These are phyloP conservation scores for Tetropium fuscum DNA, from an alignment of 2,888 invertebrate genomes.

Conservation along the genomic window DNA sequence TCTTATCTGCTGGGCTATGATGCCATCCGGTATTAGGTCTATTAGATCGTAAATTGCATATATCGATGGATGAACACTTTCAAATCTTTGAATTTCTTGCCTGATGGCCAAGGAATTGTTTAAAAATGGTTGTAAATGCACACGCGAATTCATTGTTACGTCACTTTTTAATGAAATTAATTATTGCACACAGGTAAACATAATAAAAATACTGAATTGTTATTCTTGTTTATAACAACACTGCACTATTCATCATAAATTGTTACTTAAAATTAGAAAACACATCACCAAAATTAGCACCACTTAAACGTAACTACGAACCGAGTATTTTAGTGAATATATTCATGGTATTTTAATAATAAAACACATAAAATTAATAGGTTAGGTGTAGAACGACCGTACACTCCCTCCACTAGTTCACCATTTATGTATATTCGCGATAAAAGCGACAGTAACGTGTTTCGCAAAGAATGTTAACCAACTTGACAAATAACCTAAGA, in stretches of 20 bases:
- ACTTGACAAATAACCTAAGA: neutral
- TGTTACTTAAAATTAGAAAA: conserved; percentile 20
- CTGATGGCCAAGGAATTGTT: conserved; percentile 91
- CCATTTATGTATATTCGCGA: conserved; percentile 47
- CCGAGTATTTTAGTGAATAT: conserved; percentile 25
- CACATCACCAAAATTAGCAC: conserved; percentile 26
- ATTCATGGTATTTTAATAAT: conserved; percentile 40
- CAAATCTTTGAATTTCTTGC: conserved; percentile 98
- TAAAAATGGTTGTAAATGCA: conserved; percentile 77
- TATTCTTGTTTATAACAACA: conserved; percentile 42
- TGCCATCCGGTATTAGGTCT: conserved; percentile 91
- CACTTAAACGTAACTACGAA: conserved; percentile 18
- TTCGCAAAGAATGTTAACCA: conserved; percentile 31
- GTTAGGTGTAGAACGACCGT: conserved; percentile 57
- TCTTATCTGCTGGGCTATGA: conserved; percentile 94
- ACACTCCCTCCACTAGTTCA: conserved; percentile 57
- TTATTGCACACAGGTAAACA: conserved; percentile 35
- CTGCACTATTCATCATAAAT: conserved; percentile 17
- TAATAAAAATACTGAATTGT: conserved; percentile 39
- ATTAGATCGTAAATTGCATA: conserved; percentile 99
- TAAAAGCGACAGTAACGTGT: conserved; percentile 31
- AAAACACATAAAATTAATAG: conserved; percentile 52
- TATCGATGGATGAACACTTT: conserved; percentile 99
- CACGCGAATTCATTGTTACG: conserved; percentile 71
- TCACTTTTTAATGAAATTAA: conserved; percentile 25